These are phyloP conservation scores for Isurus oxyrinchus DNA, from an alignment of 2,113 vertebrate genomes.

Conservation along the genomic window DNA sequence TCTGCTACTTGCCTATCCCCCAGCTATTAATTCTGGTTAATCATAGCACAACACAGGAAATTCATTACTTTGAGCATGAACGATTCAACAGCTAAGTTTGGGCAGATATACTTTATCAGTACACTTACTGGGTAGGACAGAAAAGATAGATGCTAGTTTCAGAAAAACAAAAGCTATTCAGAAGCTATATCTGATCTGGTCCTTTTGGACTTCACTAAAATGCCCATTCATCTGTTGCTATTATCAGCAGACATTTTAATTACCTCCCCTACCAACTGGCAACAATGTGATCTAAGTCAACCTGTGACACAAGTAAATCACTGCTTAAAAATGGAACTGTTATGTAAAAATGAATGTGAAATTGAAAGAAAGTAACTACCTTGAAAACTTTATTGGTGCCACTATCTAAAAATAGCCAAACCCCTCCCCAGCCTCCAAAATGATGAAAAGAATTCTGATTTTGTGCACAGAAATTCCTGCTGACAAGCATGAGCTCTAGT, in stretches of 20 bases:
- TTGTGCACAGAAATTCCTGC: not conserved
- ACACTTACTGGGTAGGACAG: not conserved
- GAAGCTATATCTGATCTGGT: not conserved
- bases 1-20: not conserved
- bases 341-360: not conserved
- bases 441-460: not conserved
- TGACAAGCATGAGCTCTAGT: not conserved
- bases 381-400: not conserved
- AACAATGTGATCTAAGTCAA: not conserved
- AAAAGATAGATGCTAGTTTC: not conserved
- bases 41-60: not conserved
- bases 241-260: constrained; percentile 17
- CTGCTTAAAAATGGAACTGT: not conserved
- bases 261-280: not conserved
- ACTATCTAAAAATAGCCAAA: not conserved
- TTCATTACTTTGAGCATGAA: not conserved
- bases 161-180: constrained; percentile 11
- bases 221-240: not conserved
- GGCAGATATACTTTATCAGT: not conserved
- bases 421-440: not conserved
- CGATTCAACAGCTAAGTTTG: not conserved
- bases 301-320: not conserved
- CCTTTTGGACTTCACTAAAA: not conserved
- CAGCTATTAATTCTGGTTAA: not conserved
- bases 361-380: not conserved